Evolutionary conservation across 2,113 vertebrate species (phyloP), one percentile per base, ranked within the genome.

Genomic region (Benitochromis conjunctus): DNA sequence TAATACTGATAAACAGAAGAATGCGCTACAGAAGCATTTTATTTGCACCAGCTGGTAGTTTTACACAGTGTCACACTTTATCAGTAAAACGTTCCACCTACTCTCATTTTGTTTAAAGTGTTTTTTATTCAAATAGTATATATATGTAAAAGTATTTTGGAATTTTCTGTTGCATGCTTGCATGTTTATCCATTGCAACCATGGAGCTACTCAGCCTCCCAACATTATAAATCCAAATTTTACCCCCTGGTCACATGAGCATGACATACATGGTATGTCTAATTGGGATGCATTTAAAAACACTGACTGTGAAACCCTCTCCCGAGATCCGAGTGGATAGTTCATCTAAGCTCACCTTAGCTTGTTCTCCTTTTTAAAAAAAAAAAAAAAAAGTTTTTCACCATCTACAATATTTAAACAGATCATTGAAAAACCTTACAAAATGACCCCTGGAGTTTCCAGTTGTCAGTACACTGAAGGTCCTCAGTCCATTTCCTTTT

Each of bases 401-500:
- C 1, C 11, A 19, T n/a, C n/a, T 19, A 9, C 12, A n/a, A 36
- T 19, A 38, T 38, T 51, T 11, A 7, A 56, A 21, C 19, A 18
- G 13, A 57, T 29, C 9, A 24, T 31, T 26, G 12, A 38, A 41
- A 46, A 26, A 4, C 54, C 55, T 84, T 43, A 1, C 29, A 90
- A 81, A 76, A 95, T 95, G 95, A 81, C 90, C 12, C 86, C 84
- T 1, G 89, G 89, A 26, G 51, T 87, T 16, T 89, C 80, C 6
- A 85, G 53, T 9, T 62, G 60, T 82, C 83, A 83, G 38, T 77
- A 79, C 66, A 14, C 12, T 5, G 85, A 94, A 43, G 46, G 7
- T 24, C 93, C 93, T 1, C 87, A 85, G 16, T 97, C 96, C 0
- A 93, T 98, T 57, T 97, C 97, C 48, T 98, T 98, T 18, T 96